phyloP scores from a whole-genome alignment of 2,888 invertebrate species.

The Nipponacmea schrenckii region DNA sequence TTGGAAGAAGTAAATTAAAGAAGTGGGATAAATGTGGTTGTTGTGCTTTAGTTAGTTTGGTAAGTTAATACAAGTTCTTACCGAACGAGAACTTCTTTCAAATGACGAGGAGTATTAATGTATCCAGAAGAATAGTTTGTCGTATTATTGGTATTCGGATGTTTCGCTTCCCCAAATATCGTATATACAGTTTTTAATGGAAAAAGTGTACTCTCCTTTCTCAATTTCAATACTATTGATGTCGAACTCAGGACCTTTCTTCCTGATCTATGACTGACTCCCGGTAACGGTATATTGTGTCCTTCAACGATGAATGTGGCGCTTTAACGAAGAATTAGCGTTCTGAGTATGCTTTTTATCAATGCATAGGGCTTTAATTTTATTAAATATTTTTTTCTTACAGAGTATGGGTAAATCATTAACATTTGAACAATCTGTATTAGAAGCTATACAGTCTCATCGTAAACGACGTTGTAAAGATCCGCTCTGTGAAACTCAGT shows the following conservation, averaged over 20 bases:
- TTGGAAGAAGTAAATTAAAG: slow-evolving; percentile 69
- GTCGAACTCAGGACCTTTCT: too few species aligned
- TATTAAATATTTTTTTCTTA: slow-evolving; percentile 23
- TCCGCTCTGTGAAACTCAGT: slow-evolving; percentile 69
- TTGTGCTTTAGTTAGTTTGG: slow-evolving; percentile 94
- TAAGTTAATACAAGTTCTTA: slow-evolving; percentile 69
- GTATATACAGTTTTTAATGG: too few species aligned
- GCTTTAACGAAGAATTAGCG: too few species aligned
- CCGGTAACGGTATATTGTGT: too few species aligned
- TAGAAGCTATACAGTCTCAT: slow-evolving; percentile 81
- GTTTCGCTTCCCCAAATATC: too few species aligned
- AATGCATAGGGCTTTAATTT: too few species aligned
- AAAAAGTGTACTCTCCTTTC: too few species aligned
- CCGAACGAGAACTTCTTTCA: background rate
- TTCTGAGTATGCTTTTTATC: too few species aligned
- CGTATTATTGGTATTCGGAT: slow-evolving; percentile 7
- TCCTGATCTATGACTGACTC: too few species aligned
- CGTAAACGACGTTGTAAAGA: slow-evolving; percentile 81
- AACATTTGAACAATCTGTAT: slow-evolving; percentile 84
- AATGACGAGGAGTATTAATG: slow-evolving; percentile 5
- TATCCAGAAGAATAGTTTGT: background rate
- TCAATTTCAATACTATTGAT: too few species aligned
- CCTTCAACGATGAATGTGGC: too few species aligned
- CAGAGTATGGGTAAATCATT: slow-evolving; percentile 80
- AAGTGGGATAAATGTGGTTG: slow-evolving; percentile 84